Base-by-base conservation (phyloP, 2,888 invertebrate species). In the Thereva nobilitata region DNA sequence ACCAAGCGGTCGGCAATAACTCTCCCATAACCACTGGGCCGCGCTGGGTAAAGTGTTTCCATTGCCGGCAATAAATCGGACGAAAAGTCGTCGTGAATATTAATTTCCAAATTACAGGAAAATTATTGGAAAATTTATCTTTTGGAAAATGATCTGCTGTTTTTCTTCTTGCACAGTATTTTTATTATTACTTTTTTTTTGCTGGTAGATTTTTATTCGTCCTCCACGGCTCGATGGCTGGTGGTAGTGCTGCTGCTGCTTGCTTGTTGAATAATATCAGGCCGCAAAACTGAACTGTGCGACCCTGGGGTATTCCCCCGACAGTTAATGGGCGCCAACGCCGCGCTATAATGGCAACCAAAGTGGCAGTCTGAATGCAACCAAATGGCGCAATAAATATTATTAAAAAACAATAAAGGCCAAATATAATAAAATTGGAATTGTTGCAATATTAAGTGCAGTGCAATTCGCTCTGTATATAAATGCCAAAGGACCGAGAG, bases 91-190 rank as follows among this genome's bases (percentile, higher is more conserved):
- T 50, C 50, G 61, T 50, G 61, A 61, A 61, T 61, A 61, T 61
- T 61, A 61, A 61, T 61, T 61, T 50, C 50, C 41, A 50, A 61
- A 61, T 50, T 61, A 61, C 61, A 61, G 61, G 61, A 61, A 61
- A 61, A 61, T 61, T 61, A 61, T 50, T 61, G 61, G 61, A 61
- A 61, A 61, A 61, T 61, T 61, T 61, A 61, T 61, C 61, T 61
- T 50, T 50, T 34, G 61, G 61, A 61, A 61, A 61, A 61, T 61
- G 61, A 61, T 61, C 61, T 61, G 61, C 49, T 50, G 61, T 49
- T 61, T 50, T 50, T 50, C 50, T 61, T 61, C 50, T 50, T 12
- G 23, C 23, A 34, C 35, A 23, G 40, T 9, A 50, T 61, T 41
- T 50, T 9, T n/a, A n/a, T n/a, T n/a, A 23, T 12, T 9, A 50